These are phyloP conservation scores for Habrosyne pyritoides DNA, from an alignment of 2,888 invertebrate species.

Conservation along the genomic window DNA sequence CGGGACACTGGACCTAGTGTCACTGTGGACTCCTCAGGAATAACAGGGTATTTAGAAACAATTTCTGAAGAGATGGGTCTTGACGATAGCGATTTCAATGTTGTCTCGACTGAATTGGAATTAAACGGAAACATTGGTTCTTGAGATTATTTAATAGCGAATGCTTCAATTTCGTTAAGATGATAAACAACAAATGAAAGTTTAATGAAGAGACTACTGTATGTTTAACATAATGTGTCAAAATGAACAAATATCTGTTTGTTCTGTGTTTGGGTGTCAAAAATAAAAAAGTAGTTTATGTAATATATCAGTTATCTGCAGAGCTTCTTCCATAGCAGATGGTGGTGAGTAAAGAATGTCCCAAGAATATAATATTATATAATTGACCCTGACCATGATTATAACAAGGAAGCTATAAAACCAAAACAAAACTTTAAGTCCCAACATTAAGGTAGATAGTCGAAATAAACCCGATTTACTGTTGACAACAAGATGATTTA, in stretches of 20 bases:
- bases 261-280: no score
- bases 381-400: no score
- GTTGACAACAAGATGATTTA: not conserved
- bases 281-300: no score
- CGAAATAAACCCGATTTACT: not conserved
- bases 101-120: not conserved
- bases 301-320: no score
- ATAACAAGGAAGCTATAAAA: not conserved
- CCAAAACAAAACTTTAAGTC: not conserved
- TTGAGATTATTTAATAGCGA: not conserved
- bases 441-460: not conserved
- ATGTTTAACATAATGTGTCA: no score
- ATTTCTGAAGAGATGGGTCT: not conserved
- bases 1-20: constrained; percentile 17
- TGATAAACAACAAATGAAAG: not conserved
- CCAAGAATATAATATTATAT: no score
- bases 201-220: no score
- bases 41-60: constrained; percentile 17
- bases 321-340: no score
- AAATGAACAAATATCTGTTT: no score
- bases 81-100: not conserved
- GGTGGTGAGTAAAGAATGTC: no score
- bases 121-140: not conserved
- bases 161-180: not conserved
- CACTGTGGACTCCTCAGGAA: not conserved